A percentile compares a stretch with the other conserved stretches of the same genome.
These are phyloP conservation scores for Semibalanus balanoides DNA, from an alignment of 1,140 invertebrate genomes.

Conservation along the genomic window DNA sequence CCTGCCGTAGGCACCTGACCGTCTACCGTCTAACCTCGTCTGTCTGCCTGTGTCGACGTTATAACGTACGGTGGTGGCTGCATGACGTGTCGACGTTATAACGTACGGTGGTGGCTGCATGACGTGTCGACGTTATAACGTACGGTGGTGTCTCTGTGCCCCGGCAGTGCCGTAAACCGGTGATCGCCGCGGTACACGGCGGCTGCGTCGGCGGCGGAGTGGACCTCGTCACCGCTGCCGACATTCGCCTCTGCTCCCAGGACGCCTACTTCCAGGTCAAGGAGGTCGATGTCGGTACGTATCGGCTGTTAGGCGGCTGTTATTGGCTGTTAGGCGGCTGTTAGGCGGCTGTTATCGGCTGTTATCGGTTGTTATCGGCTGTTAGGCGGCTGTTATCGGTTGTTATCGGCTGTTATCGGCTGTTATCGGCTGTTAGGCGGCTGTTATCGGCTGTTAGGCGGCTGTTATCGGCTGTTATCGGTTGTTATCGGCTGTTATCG, in stretches of 20 bases:
- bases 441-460: too few relatives aligned
- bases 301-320: too few relatives aligned
- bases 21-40: slow-evolving; percentile 7
- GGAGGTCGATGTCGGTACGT: slow-evolving; percentile 46
- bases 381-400: too few relatives aligned
- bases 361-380: too few relatives aligned
- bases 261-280: slow-evolving; percentile 90
- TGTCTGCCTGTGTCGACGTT: slow-evolving; percentile 12
- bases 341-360: too few relatives aligned
- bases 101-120: slow-evolving; percentile 10
- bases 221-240: slow-evolving; percentile 68
- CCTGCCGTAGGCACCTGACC: neutral
- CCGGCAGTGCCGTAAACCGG: slow-evolving; percentile 64
- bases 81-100: slow-evolving; percentile 20
- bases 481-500: too few relatives aligned
- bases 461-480: too few relatives aligned
- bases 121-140: slow-evolving; percentile 20
- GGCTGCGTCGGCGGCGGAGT: slow-evolving; percentile 84
- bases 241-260: slow-evolving; percentile 79
- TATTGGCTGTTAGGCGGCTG: too few relatives aligned
- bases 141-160: slow-evolving; percentile 13
- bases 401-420: too few relatives aligned
- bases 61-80: slow-evolving; percentile 6
- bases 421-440: too few relatives aligned
- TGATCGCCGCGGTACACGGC: slow-evolving; percentile 71